A percentile compares a stretch with the other conserved stretches of the same genome.
Conservation (phyloP, 1,140 invertebrate genomes). For the Cephus cinctus region DNA sequence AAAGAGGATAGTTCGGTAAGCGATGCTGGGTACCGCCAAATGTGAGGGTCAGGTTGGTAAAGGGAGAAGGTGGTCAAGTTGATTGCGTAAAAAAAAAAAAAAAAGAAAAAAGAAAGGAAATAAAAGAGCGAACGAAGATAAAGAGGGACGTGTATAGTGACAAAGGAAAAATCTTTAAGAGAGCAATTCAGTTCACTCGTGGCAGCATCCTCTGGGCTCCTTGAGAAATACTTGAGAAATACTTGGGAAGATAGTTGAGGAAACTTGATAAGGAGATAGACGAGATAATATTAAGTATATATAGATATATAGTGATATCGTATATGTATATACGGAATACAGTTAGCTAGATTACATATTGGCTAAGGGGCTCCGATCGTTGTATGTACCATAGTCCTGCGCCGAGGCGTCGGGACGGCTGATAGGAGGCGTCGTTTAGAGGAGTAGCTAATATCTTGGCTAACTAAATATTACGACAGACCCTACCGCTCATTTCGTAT, state of each 20-base stretch:
- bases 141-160: background rate
- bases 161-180: background rate
- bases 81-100: background rate
- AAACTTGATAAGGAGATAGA: background rate
- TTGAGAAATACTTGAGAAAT: too few relatives aligned
- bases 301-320: too few relatives aligned
- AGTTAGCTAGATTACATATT: too few relatives aligned
- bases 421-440: constrained; percentile 32
- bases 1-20: too few relatives aligned
- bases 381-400: too few relatives aligned
- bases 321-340: too few relatives aligned
- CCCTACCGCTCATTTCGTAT: constrained; percentile 36
- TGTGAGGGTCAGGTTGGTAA: too few relatives aligned
- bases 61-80: background rate
- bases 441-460: constrained; percentile 32
- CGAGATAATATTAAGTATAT: background rate
- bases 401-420: too few relatives aligned
- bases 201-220: background rate
- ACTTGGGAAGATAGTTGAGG: too few relatives aligned
- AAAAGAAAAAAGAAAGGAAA: background rate
- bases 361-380: too few relatives aligned
- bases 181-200: background rate
- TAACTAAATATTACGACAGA: constrained; percentile 32
- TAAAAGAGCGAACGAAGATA: background rate
- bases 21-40: too few relatives aligned